Base-by-base conservation (phyloP, 2,888 invertebrate species). In the Urechis unicinctus region DNA sequence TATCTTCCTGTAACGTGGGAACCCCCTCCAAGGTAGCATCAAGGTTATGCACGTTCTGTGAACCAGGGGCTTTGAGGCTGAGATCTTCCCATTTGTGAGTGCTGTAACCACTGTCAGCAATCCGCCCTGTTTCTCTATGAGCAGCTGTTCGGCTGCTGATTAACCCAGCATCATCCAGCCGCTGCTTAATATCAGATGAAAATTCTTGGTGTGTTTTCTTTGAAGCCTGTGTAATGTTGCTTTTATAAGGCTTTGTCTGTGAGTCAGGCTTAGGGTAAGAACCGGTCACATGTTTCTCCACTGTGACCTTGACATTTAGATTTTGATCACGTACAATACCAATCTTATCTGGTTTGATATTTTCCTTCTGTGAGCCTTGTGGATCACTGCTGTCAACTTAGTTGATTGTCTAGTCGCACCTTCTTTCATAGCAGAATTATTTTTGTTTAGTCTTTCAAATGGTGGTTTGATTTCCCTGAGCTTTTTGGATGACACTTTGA, bases 381-480 rank as follows among this genome's bases (percentile, higher is more conserved):
- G n/a, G n/a, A n/a, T n/a, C n/a, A n/a, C n/a, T n/a, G n/a, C n/a
- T n/a, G n/a, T n/a, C n/a, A n/a, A n/a, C n/a, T n/a, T n/a, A n/a
- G n/a, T n/a, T n/a, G n/a, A n/a, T n/a, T n/a, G n/a, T n/a, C n/a
- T n/a, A n/a, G n/a, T n/a, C n/a, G n/a, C n/a, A n/a, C n/a, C n/a
- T n/a, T n/a, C n/a, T n/a, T n/a, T n/a, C n/a, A n/a, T n/a, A n/a
- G n/a, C n/a, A n/a, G n/a, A n/a, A n/a, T n/a, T n/a, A n/a, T n/a
- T n/a, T n/a, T n/a, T n/a, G n/a, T n/a, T n/a, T n/a, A n/a, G n/a
- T n/a, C n/a, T n/a, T n/a, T 50, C 50, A 50, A 50, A 50, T 5
- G 50, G 50, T 24, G 50, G 31, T 50, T 50, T 50, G 6, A 50
- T 50, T 24, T 50, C 31, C 22, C 22, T 30, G n/a, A 50, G 26